These are phyloP conservation scores for Artibeus jamaicensis DNA, from an alignment of 2,797 vertebrate genomes.

Conservation along the genomic window DNA sequence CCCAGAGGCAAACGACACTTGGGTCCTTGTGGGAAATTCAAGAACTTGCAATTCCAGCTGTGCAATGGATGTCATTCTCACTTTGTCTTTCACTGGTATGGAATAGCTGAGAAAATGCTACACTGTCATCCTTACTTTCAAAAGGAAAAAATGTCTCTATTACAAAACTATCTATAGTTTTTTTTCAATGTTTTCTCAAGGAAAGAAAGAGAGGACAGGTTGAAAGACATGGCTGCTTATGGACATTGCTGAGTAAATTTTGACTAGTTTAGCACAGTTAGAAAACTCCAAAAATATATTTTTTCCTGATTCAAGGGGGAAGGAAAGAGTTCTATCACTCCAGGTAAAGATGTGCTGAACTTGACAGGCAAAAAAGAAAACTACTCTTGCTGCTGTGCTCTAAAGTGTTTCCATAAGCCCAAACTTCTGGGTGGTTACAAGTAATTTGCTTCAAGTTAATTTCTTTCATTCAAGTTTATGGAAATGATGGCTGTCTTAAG, in stretches of 20 bases:
- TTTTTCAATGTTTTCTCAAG: constrained; percentile 20
- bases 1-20: neutral
- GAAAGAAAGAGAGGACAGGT: neutral
- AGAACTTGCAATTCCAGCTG: neutral
- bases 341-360: neutral
- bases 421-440: constrained; percentile 56
- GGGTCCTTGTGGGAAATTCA: neutral
- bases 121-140: constrained; percentile 44
- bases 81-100: neutral
- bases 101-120: neutral
- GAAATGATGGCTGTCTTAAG: constrained; percentile 34
- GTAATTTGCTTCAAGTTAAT: constrained; percentile 50
- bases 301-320: neutral
- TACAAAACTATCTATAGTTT: neutral
- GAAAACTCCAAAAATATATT: neutral
- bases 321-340: neutral
- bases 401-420: constrained; percentile 62
- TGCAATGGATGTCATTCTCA: neutral
- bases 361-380: constrained; percentile 49
- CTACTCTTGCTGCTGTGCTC: neutral
- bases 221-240: constrained; percentile 29
- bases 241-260: constrained; percentile 13
- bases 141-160: neutral
- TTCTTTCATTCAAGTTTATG: constrained; percentile 58
- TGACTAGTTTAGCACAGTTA: neutral